Evolutionary conservation across 1,140 invertebrate genomes (phyloP), one percentile per base, ranked within the genome.

Genomic region (Drosophila simulans): DNA sequence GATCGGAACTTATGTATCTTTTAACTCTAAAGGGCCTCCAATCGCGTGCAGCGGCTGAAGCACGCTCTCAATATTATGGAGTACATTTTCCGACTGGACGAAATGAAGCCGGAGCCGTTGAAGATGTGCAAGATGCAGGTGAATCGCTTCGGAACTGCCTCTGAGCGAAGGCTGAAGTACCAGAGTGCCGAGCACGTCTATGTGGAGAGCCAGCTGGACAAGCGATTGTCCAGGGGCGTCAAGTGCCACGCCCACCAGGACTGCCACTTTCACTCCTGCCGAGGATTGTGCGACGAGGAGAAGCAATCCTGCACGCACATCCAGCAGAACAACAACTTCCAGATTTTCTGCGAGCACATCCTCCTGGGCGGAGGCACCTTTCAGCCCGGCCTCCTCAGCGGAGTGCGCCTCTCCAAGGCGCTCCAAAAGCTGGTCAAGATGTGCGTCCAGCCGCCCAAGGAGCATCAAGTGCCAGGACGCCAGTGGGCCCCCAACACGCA

Each of bases 101-200:
- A 88, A 59, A 88, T 92, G 75, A 92, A 91, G 55, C 91, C 91
- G 17, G 91, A 92, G 45, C 91, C 91, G 1, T 17, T 92, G 10
- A 83, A 86, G 25, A 92, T 92, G 80, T 92, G 91, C 35, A 91
- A 92, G 59, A 89, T 92, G 71, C 74, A 91, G 37, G 81, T 90
- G 35, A 85, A 85, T 56, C 71, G 79, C 35, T 92, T 92, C 40
- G 91, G 91, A 1, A 72, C 86, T 0, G 88, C 89, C 0, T 63
- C 79, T 0, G 91, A 92, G 37, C 54, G 73, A 0, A 69, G 84
- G 2, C 69, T 92, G 2, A 92, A 92, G 64, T 92, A 91, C 51
- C 75, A 89, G 45, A 91, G 74, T n/a, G 91, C 91, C 13, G 80
- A 91, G 63, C 84, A 88, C 22, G 66, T 91, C 12, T 80, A 77